These are phyloP conservation scores for Caenorhabditis wallacei DNA, from an alignment of 2,888 invertebrate genomes.

Conservation along the genomic window DNA sequence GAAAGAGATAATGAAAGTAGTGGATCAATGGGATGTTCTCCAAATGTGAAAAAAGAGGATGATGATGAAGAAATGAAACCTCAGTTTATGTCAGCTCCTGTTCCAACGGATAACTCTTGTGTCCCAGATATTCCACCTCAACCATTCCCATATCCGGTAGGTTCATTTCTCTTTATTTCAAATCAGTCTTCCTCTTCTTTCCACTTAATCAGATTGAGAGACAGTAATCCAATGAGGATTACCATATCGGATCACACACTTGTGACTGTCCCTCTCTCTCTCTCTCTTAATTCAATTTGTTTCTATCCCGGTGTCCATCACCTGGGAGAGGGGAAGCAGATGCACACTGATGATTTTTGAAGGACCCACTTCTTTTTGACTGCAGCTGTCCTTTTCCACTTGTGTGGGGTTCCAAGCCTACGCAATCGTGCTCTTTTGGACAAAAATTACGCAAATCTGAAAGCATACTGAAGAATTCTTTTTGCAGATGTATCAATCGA, in stretches of 20 bases:
- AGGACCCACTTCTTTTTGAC: constrained; percentile 42
- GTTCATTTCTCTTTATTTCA: constrained; percentile 30
- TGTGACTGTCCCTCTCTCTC: constrained; percentile 30
- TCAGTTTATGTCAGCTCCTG: constrained; percentile 13
- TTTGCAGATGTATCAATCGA: constrained; percentile 54
- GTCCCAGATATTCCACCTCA: constrained; percentile 60
- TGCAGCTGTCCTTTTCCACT: constrained; percentile 57
- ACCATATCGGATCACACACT: constrained; percentile 45
- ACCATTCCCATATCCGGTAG: constrained; percentile 58
- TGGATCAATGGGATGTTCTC: constrained; percentile 43
- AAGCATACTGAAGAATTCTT: background rate
- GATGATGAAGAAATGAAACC: constrained; percentile 43
- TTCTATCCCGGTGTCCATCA: constrained; percentile 28
- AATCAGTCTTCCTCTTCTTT: constrained; percentile 5
- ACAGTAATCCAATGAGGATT: constrained; percentile 56
- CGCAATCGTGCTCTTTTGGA: background rate
- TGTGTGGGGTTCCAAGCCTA: background rate
- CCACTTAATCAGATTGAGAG: constrained; percentile 13
- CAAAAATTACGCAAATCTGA: too few relatives aligned
- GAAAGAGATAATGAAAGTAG: constrained; percentile 41
- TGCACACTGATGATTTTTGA: constrained; percentile 51
- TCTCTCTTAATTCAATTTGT: constrained; percentile 57
- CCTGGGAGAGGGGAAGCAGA: constrained; percentile 46
- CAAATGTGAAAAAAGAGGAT: constrained; percentile 49
- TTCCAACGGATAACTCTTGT: constrained; percentile 25